Evolutionary conservation across 2,888 invertebrate species (phyloP), one percentile per base, ranked within the genome.

Genomic region (Spatulosminthurus flaviceps): DNA sequence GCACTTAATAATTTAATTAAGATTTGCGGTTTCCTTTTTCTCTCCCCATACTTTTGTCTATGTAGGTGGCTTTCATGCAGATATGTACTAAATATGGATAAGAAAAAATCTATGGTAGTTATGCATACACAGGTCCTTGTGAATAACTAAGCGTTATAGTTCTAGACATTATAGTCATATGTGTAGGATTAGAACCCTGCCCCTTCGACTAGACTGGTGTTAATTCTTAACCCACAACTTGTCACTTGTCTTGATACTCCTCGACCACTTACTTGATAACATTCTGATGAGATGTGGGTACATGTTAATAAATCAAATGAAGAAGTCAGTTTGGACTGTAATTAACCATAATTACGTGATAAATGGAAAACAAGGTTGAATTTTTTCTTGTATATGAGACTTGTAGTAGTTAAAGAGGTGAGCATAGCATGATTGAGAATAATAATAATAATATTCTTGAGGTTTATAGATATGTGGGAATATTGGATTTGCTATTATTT

Each of bases 1-100:
- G n/a, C 51, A 51, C 51, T 51, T 51, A 51, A 51, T 51, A 51
- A 51, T 51, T 51, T 51, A 51, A 51, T 51, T 51, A 51, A n/a
- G 51, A 51, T 51, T 34, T 51, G 51, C 51, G 51, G 51, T 51
- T 51, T 51, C 51, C 2, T 51, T n/a, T 51, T 51, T 2, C 16
- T 19, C 16, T 2, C n/a, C 16, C n/a, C 1, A 11, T 51, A 51
- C 16, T 19, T 16, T 11, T 51, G 51, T 9, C 4, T 7, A 34
- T 34, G 34, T 34, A n/a, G n/a, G n/a, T n/a, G n/a, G n/a, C n/a
- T n/a, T n/a, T n/a, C n/a, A n/a, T n/a, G n/a, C n/a, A n/a, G n/a
- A n/a, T n/a, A n/a, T n/a, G n/a, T n/a, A n/a, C n/a, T n/a, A n/a
- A n/a, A n/a, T n/a, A n/a, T n/a, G n/a, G n/a, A n/a, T n/a, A n/a